phyloP scores from a whole-genome alignment of 1,140 invertebrate genomes.

The Hesperophylax magnus region DNA sequence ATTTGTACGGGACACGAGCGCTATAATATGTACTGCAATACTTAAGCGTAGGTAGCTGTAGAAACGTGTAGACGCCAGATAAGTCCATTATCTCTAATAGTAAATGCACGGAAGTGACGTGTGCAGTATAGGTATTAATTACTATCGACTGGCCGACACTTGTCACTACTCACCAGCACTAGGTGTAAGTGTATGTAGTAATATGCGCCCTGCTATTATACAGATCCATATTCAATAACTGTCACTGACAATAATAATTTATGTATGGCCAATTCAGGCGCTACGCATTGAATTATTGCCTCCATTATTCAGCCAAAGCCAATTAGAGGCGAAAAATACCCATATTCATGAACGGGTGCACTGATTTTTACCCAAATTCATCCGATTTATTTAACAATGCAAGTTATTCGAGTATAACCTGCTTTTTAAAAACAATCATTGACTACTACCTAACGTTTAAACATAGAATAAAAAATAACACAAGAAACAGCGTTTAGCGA shows the following conservation, averaged over 20 bases:
- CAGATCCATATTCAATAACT: slow-evolving; percentile 33
- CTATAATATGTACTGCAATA: no score
- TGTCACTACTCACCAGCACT: not conserved
- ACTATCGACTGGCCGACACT: slow-evolving; percentile 36
- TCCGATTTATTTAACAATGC: no score
- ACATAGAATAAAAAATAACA: no score
- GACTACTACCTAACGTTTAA: no score
- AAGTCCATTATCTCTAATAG: not conserved
- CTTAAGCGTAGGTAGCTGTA: not conserved
- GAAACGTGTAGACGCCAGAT: not conserved
- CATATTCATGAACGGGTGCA: not conserved
- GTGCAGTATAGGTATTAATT: slow-evolving; percentile 36
- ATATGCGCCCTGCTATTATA: slow-evolving; percentile 16
- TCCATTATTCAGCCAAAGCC: not conserved
- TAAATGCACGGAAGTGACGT: slow-evolving; percentile 27
- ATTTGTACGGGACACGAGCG: no score
- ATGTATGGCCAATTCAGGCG: slow-evolving; percentile 2
- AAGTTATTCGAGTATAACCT: no score
- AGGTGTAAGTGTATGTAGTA: not conserved
- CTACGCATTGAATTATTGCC: not conserved
- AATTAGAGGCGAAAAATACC: not conserved
- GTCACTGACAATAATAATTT: slow-evolving; percentile 27
- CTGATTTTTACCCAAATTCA: no score
- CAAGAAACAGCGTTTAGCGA: no score
- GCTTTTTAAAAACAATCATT: no score